Evolutionary conservation across 1,140 invertebrate species (phyloP).

Genomic region (Rhagoletis zephyria): DNA sequence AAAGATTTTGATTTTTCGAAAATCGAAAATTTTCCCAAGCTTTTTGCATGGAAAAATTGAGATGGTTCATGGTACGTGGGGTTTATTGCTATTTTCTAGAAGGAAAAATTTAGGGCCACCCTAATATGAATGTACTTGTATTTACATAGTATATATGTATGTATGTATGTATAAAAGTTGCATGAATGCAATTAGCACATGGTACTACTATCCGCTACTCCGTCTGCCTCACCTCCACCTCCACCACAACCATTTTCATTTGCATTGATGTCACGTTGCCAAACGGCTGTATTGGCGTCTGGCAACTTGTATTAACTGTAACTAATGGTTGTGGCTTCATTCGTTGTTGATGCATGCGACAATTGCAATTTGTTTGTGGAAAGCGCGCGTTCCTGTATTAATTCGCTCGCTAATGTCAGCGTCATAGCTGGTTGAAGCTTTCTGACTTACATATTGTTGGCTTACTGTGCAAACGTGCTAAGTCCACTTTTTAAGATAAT

Average conservation of each 20-base stretch:
- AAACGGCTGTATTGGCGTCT: conserved; percentile 3
- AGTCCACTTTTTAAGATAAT: no score
- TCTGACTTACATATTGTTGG: no score
- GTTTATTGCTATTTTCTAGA: no score
- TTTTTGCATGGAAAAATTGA: no score
- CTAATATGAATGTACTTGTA: neutral
- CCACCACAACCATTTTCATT: neutral
- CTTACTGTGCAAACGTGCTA: no score
- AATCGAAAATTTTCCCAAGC: no score
- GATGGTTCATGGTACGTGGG: no score
- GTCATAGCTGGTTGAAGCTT: no score
- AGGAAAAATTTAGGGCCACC: no score
- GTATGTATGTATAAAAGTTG: neutral
- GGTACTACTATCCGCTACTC: neutral
- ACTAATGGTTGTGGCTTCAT: neutral
- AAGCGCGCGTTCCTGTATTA: neutral
- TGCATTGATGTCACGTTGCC: conserved; percentile 18
- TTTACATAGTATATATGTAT: no score
- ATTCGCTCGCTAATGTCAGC: no score
- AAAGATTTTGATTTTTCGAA: no score
- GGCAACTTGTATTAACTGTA: neutral
- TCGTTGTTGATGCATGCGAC: conserved; percentile 8
- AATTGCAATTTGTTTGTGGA: neutral
- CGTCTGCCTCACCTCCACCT: neutral
- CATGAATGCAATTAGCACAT: neutral